phyloP scores from a whole-genome alignment of 2,113 vertebrate species.

The Tragelaphus scriptus region DNA sequence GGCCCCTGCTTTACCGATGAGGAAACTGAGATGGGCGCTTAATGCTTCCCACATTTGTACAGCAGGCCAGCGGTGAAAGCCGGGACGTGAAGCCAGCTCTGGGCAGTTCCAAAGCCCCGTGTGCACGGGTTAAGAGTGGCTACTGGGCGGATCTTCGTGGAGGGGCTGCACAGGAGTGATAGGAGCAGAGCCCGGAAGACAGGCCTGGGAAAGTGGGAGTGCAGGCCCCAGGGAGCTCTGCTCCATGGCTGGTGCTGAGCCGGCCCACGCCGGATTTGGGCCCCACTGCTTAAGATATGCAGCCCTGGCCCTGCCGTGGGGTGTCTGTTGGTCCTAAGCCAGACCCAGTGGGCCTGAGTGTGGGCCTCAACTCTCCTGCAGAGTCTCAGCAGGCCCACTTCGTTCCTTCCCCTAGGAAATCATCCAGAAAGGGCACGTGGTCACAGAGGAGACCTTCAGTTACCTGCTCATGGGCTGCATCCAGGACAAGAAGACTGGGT shows the following conservation, averaged over 20 bases:
- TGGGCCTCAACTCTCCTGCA: neutral
- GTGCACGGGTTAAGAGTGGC: neutral
- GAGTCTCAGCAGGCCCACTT: neutral
- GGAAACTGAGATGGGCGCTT: neutral
- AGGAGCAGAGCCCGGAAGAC: neutral
- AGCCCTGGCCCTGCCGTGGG: neutral
- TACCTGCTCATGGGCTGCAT: slow-evolving; percentile 93
- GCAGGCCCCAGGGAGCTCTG: neutral
- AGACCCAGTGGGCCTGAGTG: neutral
- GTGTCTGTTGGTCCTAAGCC: neutral
- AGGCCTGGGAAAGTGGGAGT: neutral
- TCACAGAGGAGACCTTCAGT: slow-evolving; percentile 91
- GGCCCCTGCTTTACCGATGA: neutral
- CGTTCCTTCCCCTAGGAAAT: slow-evolving; percentile 86
- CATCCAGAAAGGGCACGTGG: slow-evolving; percentile 84
- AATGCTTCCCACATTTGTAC: neutral
- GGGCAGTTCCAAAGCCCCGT: neutral
- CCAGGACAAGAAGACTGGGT: slow-evolving; percentile 87
- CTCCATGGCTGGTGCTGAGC: neutral
- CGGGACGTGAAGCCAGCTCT: neutral
- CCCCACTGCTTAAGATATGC: neutral
- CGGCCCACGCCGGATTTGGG: rapidly evolving
- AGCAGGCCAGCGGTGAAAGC: neutral
- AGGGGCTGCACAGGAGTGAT: neutral
- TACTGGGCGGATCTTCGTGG: neutral